Evolutionary conservation across 2,888 invertebrate species (phyloP).

Genomic region (Stenodera caucasica): DNA sequence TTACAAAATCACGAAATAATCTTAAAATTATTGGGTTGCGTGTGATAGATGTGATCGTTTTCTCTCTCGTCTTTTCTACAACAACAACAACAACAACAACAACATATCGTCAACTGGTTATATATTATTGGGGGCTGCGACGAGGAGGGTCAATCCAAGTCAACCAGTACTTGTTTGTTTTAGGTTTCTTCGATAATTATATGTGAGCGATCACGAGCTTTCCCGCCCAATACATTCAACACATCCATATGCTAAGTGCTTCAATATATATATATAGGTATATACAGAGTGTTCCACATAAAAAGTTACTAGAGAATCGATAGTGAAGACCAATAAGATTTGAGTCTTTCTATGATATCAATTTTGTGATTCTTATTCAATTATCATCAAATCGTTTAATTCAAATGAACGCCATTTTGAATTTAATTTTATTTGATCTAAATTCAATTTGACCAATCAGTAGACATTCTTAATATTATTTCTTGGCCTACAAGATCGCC

Average conservation of each 20-base stretch:
- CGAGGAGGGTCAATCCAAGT: slow-evolving; percentile 50
- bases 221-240: slow-evolving; percentile 52
- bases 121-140: slow-evolving; percentile 41
- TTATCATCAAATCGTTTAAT: too few relatives aligned
- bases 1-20: slow-evolving; percentile 48
- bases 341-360: too few relatives aligned
- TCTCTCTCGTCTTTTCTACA: not conserved
- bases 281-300: too few relatives aligned
- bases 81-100: not conserved
- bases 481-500: too few relatives aligned
- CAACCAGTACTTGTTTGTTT: slow-evolving; percentile 56
- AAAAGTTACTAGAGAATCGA: too few relatives aligned
- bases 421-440: too few relatives aligned
- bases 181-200: slow-evolving; percentile 55
- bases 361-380: too few relatives aligned
- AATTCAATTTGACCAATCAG: too few relatives aligned
- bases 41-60: slow-evolving; percentile 29
- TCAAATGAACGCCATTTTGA: too few relatives aligned
- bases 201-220: slow-evolving; percentile 54
- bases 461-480: too few relatives aligned
- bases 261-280: not conserved
- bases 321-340: too few relatives aligned
- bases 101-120: slow-evolving; percentile 30
- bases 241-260: slow-evolving; percentile 50
- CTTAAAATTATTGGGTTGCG: slow-evolving; percentile 47